Conservation (phyloP, 2,888 invertebrate genomes). For the Drosophila paranaensis region DNA sequence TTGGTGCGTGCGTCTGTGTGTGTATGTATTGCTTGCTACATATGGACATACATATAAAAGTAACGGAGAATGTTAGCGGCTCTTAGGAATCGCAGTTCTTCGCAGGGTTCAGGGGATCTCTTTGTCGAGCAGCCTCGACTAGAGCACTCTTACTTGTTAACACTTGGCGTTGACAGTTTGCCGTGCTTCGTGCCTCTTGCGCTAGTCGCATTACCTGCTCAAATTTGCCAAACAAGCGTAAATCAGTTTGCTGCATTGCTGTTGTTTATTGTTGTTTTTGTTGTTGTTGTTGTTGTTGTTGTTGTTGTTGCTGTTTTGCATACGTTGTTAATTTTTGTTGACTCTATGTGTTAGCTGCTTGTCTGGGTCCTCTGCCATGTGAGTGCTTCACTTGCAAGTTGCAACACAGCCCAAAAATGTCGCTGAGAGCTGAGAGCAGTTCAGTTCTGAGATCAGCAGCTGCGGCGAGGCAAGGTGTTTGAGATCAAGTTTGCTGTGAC, state of each 20-base stretch:
- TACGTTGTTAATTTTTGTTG: conserved; percentile 60
- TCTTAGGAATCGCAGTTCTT: too few species aligned
- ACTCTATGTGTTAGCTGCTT: conserved; percentile 46
- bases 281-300: conserved; percentile 11
- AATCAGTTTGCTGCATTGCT: conserved; percentile 65
- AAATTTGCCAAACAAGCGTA: conserved; percentile 58
- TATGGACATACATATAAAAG: too few species aligned
- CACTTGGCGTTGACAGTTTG: conserved; percentile 61
- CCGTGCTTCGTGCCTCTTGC: conserved; percentile 45
- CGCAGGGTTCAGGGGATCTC: too few species aligned
- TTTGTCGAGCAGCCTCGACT: too few species aligned
- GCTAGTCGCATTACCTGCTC: conserved; percentile 46
- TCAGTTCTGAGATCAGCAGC: not conserved
- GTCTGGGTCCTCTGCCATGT: conserved; percentile 19
- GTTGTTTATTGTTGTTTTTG: conserved; percentile 9
- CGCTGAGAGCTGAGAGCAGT: not conserved
- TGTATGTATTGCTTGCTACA: too few species aligned
- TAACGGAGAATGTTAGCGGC: too few species aligned
- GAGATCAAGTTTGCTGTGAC: conserved; percentile 27
- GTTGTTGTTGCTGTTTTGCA: conserved; percentile 13
- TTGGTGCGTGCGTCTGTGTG: too few species aligned
- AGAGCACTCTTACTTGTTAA: too few species aligned
- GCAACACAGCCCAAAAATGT: conserved; percentile 3
- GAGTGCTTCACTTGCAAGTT: conserved; percentile 22
- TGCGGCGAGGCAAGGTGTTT: not conserved